Conservation (phyloP, 2,797 vertebrate genomes). For the Acrossocheilus fasciatus region DNA sequence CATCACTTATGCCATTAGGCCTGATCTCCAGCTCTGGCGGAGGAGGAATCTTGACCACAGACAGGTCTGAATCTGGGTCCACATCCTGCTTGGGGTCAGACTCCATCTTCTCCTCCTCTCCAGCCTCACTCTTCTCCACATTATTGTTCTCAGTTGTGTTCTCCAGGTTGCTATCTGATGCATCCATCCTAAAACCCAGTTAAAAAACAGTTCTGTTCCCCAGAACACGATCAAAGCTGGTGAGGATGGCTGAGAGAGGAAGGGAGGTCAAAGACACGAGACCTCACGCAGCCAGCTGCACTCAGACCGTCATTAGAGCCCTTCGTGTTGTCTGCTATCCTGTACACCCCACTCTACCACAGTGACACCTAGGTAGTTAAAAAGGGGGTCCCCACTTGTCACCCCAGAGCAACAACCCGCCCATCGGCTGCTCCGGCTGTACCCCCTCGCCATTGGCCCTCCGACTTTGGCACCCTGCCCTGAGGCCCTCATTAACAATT, state of each 20-base stretch:
- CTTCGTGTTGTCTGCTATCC: constrained; percentile 66
- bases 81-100: constrained; percentile 58
- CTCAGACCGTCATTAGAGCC: constrained; percentile 69
- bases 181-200: constrained; percentile 49
- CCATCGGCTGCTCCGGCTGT: constrained; percentile 49
- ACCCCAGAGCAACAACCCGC: constrained; percentile 62
- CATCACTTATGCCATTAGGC: constrained; percentile 75
- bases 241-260: constrained; percentile 46
- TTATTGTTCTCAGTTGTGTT: constrained; percentile 79
- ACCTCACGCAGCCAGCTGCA: constrained; percentile 61
- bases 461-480: constrained; percentile 65
- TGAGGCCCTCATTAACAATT: constrained; percentile 82
- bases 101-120: constrained; percentile 63
- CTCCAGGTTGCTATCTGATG: constrained; percentile 57
- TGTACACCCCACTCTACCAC: constrained; percentile 66
- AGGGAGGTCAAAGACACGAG: constrained; percentile 57
- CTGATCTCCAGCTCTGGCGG: constrained; percentile 67
- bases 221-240: constrained; percentile 26
- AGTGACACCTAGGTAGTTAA: constrained; percentile 75
- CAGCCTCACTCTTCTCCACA: constrained; percentile 62
- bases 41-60: constrained; percentile 70
- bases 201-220: constrained; percentile 36
- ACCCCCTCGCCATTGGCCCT: constrained; percentile 68
- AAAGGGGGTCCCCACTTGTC: constrained; percentile 72
- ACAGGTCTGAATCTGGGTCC: constrained; percentile 65